Conservation (phyloP, 1,140 invertebrate genomes). For the Micrasema minimum region DNA sequence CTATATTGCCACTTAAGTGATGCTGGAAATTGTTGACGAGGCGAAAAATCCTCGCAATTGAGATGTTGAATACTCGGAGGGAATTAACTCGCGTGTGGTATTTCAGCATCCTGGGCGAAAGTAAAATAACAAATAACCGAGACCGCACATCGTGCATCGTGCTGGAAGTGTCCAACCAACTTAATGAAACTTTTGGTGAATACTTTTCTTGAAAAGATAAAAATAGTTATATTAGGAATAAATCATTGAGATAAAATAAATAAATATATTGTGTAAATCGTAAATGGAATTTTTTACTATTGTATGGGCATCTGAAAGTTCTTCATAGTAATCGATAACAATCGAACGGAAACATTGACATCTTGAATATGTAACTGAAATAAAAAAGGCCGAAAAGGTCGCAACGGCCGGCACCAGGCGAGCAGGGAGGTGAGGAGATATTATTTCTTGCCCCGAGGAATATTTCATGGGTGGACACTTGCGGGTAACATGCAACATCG, state of each 20-base stretch:
- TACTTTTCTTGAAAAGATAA: too few relatives aligned
- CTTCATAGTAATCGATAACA: too few relatives aligned
- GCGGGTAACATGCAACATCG: constrained; percentile 17
- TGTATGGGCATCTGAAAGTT: neutral
- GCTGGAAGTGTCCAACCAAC: neutral
- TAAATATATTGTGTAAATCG: neutral
- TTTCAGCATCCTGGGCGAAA: neutral
- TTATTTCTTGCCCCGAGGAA: constrained; percentile 23
- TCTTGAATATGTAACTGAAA: constrained; percentile 14
- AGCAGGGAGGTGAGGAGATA: constrained; percentile 27
- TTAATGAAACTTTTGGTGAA: too few relatives aligned
- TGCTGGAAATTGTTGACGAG: constrained; percentile 10
- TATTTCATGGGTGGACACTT: constrained; percentile 22
- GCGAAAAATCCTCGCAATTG: constrained; percentile 1
- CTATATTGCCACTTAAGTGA: neutral
- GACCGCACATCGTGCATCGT: constrained; percentile 2
- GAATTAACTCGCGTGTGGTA: constrained; percentile 18
- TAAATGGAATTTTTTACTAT: neutral
- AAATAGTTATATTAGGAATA: neutral
- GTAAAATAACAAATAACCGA: constrained; percentile 6
- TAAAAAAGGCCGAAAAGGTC: neutral
- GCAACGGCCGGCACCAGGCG: constrained; percentile 4
- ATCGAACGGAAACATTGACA: neutral
- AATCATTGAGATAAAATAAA: neutral
- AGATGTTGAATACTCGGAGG: constrained; percentile 18